phyloP scores from a whole-genome alignment of 2,888 invertebrate genomes.

The Thymelicus lineola region DNA sequence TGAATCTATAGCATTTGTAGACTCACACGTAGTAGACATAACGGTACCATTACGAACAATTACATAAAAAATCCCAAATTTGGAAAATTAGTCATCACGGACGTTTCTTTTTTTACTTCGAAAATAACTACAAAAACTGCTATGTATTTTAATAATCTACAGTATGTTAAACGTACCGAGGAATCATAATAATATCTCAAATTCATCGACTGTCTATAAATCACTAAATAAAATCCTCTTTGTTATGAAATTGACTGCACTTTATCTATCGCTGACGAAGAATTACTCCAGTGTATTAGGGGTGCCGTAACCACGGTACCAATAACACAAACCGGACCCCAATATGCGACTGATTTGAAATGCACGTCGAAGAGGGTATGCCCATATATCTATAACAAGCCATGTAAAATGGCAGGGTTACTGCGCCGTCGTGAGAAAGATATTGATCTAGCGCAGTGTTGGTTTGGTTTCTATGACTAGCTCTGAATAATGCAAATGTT shows the following conservation, averaged over 20 bases:
- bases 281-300: slow-evolving; percentile 51
- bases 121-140: not conserved
- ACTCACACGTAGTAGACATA: slow-evolving; percentile 25
- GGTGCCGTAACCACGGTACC: slow-evolving; percentile 64
- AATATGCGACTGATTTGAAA: slow-evolving; percentile 58
- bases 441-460: slow-evolving; percentile 74
- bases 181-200: slow-evolving; percentile 78
- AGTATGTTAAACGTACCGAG: slow-evolving; percentile 62
- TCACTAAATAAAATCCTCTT: slow-evolving; percentile 38
- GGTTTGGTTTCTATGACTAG: slow-evolving; percentile 65
- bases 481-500: slow-evolving; percentile 50
- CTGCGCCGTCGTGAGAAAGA: slow-evolving; percentile 71
- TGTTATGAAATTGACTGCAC: slow-evolving; percentile 52
- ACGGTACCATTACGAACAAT: slow-evolving; percentile 12
- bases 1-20: slow-evolving; percentile 13
- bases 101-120: not conserved
- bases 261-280: slow-evolving; percentile 45
- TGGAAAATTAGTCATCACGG: slow-evolving; percentile 6
- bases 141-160: slow-evolving; percentile 1
- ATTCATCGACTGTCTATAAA: slow-evolving; percentile 66
- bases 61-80: slow-evolving; percentile 5
- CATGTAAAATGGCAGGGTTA: slow-evolving; percentile 62
- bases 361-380: slow-evolving; percentile 48
- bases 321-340: slow-evolving; percentile 57
- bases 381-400: slow-evolving; percentile 45